phyloP scores from a whole-genome alignment of 2,113 vertebrate species.

The Osmerus eperlanus region DNA sequence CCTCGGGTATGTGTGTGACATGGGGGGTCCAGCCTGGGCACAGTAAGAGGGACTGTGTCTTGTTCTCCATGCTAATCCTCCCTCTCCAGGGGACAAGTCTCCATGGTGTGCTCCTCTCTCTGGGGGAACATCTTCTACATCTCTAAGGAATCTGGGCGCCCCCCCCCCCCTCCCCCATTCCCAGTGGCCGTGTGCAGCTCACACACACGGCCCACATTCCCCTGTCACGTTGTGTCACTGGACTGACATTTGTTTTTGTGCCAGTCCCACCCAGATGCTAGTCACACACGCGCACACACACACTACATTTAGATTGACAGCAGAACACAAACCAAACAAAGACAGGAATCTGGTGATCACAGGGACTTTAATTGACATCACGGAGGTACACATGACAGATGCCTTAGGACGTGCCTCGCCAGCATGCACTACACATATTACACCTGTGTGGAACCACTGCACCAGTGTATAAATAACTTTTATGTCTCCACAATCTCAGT shows the following conservation, averaged over 20 bases:
- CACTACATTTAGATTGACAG: constrained; percentile 41
- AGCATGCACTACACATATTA: constrained; percentile 22
- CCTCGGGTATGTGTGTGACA: constrained; percentile 16
- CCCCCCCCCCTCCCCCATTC: constrained; percentile 28
- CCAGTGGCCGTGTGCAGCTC: constrained; percentile 5
- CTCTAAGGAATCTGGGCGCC: constrained; percentile 25
- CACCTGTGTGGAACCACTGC: too few relatives aligned
- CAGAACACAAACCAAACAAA: constrained; percentile 45
- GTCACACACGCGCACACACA: constrained; percentile 32
- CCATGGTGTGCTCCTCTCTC: constrained; percentile 15
- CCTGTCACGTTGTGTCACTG: constrained; percentile 57
- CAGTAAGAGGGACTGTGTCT: constrained; percentile 34
- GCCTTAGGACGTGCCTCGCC: constrained; percentile 16
- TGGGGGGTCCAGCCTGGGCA: constrained; percentile 45
- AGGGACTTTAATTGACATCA: constrained; percentile 60
- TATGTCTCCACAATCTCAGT: constrained; percentile 32
- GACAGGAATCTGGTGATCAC: constrained; percentile 51
- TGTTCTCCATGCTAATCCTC: constrained; percentile 52
- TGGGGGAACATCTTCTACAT: constrained; percentile 22
- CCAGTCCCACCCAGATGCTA: constrained; percentile 58
- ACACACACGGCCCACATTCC: constrained; percentile 58
- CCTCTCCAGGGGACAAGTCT: constrained; percentile 50
- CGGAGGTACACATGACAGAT: constrained; percentile 30
- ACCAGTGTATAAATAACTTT: constrained; percentile 36
- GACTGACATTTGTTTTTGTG: constrained; percentile 59